A percentile compares a stretch with the other conserved stretches of the same genome.
Conservation (phyloP, 1,140 invertebrate species). For the Stegodyphus mimosarum region DNA sequence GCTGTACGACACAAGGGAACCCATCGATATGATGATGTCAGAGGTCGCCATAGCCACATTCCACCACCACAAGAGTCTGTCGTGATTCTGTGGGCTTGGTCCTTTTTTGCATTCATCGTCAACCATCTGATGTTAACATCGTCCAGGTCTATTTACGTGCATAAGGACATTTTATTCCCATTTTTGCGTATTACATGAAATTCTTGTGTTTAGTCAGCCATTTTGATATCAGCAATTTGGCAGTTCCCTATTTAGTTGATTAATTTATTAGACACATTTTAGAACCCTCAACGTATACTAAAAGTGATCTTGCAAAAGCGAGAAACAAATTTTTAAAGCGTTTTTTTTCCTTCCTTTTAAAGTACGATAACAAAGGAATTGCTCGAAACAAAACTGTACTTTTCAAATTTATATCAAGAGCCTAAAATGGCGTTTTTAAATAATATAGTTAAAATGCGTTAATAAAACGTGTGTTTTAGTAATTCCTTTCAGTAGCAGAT, state of each 20-base stretch:
- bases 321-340: neutral
- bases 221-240: neutral
- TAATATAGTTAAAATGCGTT: too few relatives aligned
- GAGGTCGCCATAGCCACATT: slow-evolving; percentile 61
- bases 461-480: too few relatives aligned
- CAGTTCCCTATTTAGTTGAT: neutral
- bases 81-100: neutral
- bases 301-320: neutral
- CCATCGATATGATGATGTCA: slow-evolving; percentile 76
- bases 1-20: slow-evolving; percentile 88
- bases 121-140: neutral
- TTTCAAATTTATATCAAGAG: neutral
- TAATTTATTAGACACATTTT: neutral
- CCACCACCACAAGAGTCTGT: slow-evolving; percentile 48
- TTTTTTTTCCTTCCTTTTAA: neutral
- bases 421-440: too few relatives aligned
- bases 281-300: neutral
- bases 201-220: neutral
- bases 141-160: neutral
- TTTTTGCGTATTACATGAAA: neutral
- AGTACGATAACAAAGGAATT: neutral
- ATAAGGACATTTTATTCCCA: neutral
- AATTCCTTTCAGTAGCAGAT: too few relatives aligned
- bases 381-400: neutral
- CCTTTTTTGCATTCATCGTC: neutral